Evolutionary conservation across 2,113 vertebrate species (phyloP).

Genomic region (Dermatemys mawii): DNA sequence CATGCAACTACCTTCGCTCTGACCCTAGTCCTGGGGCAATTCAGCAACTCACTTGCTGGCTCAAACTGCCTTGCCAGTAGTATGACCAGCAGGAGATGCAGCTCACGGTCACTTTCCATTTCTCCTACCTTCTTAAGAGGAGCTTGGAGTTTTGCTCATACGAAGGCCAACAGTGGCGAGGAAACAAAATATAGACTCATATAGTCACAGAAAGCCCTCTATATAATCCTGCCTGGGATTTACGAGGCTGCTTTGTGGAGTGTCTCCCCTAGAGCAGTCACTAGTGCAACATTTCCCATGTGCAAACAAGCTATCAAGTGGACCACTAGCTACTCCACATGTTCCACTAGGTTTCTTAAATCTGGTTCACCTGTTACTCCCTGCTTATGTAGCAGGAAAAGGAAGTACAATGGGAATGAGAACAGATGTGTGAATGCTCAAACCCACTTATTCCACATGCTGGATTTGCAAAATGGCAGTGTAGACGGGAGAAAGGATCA

Average conservation of each 20-base stretch:
- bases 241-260: neutral
- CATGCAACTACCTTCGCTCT: neutral
- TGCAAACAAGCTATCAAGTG: neutral
- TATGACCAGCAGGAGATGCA: neutral
- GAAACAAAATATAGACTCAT: neutral
- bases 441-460: neutral
- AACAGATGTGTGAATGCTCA: neutral
- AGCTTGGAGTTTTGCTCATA: neutral
- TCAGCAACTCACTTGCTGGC: neutral
- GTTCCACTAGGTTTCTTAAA: neutral
- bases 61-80: neutral
- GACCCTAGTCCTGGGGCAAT: rapidly evolving
- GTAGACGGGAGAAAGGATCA: neutral
- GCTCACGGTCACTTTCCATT: neutral
- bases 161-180: neutral
- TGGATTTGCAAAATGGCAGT: neutral
- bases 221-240: rapidly evolving
- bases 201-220: neutral
- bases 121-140: neutral
- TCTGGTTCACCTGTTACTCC: neutral
- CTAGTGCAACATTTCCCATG: neutral
- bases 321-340: neutral
- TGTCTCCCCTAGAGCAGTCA: neutral
- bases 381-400: neutral
- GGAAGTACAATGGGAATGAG: neutral